Evolutionary conservation across 2,888 invertebrate genomes (phyloP).

Genomic region (Ormyrus pomaceus): DNA sequence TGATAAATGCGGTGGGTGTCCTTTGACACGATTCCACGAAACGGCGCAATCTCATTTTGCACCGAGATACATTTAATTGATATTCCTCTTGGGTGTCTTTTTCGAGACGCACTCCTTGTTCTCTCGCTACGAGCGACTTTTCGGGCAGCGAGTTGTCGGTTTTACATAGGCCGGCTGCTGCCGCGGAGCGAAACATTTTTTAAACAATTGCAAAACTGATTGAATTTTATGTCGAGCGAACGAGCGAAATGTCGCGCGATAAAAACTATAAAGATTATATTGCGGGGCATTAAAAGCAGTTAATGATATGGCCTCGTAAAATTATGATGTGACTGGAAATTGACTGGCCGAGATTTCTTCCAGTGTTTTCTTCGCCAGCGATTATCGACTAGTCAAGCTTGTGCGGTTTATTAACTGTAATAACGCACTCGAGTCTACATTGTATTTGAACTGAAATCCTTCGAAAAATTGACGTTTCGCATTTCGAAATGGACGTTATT

Average conservation of each 20-base stretch:
- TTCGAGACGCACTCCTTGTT: not conserved
- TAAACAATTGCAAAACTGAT: slow-evolving; percentile 53
- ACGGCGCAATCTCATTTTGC: slow-evolving; percentile 18
- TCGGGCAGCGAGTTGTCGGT: not conserved
- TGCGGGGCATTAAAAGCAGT: slow-evolving; percentile 44
- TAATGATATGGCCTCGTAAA: slow-evolving; percentile 51
- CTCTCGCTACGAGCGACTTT: not conserved
- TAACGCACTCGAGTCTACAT: too few relatives aligned
- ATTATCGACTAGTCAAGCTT: not conserved
- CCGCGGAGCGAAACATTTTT: not conserved
- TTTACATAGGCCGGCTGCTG: not conserved
- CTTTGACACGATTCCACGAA: slow-evolving; percentile 53
- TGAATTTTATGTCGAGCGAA: slow-evolving; percentile 53
- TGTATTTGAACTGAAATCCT: too few relatives aligned
- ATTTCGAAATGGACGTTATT: not conserved
- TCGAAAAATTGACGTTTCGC: too few relatives aligned
- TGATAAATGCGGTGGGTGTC: slow-evolving; percentile 54
- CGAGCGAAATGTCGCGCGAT: slow-evolving; percentile 50
- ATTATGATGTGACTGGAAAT: slow-evolving; percentile 45
- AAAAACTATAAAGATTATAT: slow-evolving; percentile 53
- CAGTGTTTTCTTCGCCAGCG: not conserved
- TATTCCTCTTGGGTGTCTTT: not conserved
- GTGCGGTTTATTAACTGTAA: too few relatives aligned
- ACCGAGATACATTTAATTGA: slow-evolving; percentile 41
- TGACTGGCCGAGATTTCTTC: slow-evolving; percentile 21